Base-by-base conservation (phyloP, 2,797 vertebrate genomes). In the Sebastes oblongus region DNA sequence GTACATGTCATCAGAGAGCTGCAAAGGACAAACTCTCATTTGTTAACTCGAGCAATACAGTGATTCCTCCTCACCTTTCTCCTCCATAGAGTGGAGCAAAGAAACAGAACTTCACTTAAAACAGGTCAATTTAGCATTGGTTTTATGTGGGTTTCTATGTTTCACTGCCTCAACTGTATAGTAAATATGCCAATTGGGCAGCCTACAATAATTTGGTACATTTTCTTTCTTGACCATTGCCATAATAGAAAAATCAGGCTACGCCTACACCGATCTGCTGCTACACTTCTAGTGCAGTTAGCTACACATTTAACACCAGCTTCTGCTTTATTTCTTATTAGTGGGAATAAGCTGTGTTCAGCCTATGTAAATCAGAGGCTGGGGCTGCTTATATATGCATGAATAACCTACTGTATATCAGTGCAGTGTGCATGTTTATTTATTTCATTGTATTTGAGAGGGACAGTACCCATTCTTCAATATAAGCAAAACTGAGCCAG, bases 261-360 rank as follows among this genome's bases (percentile, higher is more conserved):
- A n/a, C 73, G 80, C 69, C 54, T 25, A 69, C 61, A 74, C 52
- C 24, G 24, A 61, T 82, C 65, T 85, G 73, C 69, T 77, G 72
- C 59, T 30, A 27, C 46, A 52, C 59, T 72, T 82, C 66, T 81
- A 50, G 34, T 55, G 74, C 74, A 67, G 20, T 64, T 78, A 62
- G 76, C 72, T 62, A 34, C 34, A 69, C 68, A 80, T 82, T 87
- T 75, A 77, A 66, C 56, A 66, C 27, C 50, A 58, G 81, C 24
- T 71, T 82, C 60, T 81, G 59, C 61, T 68, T 89, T 89, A 84
- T 76, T 82, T 85, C 20, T 46, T 69, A 84, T 77, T 83, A 78
- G 55, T 69, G 50, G 14, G 64, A 70, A 70, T 60, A 72, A 84
- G 50, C 68, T 58, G 13, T 61, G 29, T 60, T 81, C 20, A 64